Conservation (phyloP, 2,888 invertebrate genomes). For the Hirtodrosophila alboralis region DNA sequence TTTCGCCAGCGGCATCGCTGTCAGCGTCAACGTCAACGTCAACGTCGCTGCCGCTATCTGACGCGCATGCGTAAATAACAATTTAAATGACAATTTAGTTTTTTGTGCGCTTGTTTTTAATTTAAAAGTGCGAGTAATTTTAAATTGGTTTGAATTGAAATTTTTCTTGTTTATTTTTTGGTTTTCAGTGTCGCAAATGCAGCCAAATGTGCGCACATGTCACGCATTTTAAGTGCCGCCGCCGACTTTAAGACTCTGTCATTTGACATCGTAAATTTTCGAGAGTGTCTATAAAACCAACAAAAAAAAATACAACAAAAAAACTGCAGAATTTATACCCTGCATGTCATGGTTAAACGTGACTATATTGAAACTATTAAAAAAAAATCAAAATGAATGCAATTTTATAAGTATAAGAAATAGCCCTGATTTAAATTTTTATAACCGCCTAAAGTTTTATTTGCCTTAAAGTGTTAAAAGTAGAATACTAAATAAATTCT, state of each 20-base stretch:
- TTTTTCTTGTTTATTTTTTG: conserved; percentile 36
- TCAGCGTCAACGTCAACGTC: too few relatives aligned
- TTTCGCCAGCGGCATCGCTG: neutral
- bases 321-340: conserved; percentile 28
- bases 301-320: neutral
- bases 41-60: conserved; percentile 24
- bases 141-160: conserved; percentile 43
- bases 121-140: conserved; percentile 70
- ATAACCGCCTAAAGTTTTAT: conserved; percentile 34
- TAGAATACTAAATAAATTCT: conserved; percentile 7
- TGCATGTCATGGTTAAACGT: conserved; percentile 63
- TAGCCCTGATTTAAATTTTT: conserved; percentile 31
- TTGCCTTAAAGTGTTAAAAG: conserved; percentile 27
- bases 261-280: conserved; percentile 51
- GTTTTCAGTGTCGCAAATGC: conserved; percentile 66
- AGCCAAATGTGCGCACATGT: conserved; percentile 64
- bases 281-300: conserved; percentile 26
- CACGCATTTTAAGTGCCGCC: conserved; percentile 65
- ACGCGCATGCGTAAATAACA: conserved; percentile 70
- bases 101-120: conserved; percentile 35
- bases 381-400: conserved; percentile 15
- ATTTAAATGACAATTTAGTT: conserved; percentile 68
- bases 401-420: conserved; percentile 15
- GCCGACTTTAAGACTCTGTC: conserved; percentile 23
- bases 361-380: conserved; percentile 52